phyloP scores from a whole-genome alignment of 2,888 invertebrate species.

The Phasia obesa region DNA sequence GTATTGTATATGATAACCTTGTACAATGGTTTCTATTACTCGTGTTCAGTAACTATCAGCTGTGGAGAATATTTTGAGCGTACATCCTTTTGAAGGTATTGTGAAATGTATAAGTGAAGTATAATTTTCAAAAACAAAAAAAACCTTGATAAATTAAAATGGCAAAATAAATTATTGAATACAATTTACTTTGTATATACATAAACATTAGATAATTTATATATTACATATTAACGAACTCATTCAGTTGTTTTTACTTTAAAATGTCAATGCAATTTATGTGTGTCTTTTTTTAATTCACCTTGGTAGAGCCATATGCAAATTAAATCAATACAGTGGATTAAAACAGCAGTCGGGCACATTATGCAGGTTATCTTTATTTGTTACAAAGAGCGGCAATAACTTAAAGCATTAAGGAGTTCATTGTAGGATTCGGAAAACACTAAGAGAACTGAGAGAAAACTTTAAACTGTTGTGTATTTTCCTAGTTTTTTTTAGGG shows the following conservation, averaged over 20 bases:
- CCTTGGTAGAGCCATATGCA: slow-evolving; percentile 23
- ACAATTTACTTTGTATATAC: slow-evolving; percentile 12
- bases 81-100: slow-evolving; percentile 31
- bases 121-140: no score
- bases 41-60: slow-evolving; percentile 19
- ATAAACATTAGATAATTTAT: slow-evolving; percentile 37
- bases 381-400: no score
- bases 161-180: background rate
- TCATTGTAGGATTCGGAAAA: no score
- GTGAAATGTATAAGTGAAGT: no score
- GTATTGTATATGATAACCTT: slow-evolving; percentile 41
- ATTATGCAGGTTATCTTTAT: no score
- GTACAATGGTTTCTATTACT: slow-evolving; percentile 31
- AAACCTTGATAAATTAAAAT: background rate
- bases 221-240: background rate
- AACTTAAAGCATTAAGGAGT: no score
- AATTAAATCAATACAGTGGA: background rate
- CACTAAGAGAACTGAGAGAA: no score
- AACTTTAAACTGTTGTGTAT: no score
- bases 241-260: slow-evolving; percentile 18
- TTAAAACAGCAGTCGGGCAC: background rate
- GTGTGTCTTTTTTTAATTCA: background rate
- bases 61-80: background rate
- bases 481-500: no score
- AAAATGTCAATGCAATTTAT: slow-evolving; percentile 44